These are phyloP conservation scores for Drosophila rhopaloa DNA, from an alignment of 1,140 invertebrate genomes.

Conservation along the genomic window DNA sequence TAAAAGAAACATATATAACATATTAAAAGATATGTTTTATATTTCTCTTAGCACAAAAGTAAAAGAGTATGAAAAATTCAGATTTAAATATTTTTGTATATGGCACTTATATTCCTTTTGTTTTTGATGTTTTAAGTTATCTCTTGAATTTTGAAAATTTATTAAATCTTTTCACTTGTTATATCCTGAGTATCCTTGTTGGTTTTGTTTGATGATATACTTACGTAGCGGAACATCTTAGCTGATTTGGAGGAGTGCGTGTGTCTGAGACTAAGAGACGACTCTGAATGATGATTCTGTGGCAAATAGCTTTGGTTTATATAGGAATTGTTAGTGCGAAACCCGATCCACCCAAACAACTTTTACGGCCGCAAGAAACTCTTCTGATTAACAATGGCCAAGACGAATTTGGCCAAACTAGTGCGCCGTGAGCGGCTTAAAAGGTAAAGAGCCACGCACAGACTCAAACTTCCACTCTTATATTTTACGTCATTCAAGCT, in stretches of 20 bases:
- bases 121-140: too few species aligned
- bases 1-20: too few species aligned
- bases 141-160: too few species aligned
- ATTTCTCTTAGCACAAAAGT: too few species aligned
- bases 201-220: slow-evolving; percentile 10
- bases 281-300: slow-evolving; percentile 58
- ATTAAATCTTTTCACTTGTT: background rate
- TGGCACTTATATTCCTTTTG: too few species aligned
- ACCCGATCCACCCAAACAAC: slow-evolving; percentile 49
- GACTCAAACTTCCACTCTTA: slow-evolving; percentile 14
- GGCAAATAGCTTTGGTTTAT: slow-evolving; percentile 49
- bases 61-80: too few species aligned
- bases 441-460: slow-evolving; percentile 15
- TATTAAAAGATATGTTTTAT: too few species aligned
- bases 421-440: slow-evolving; percentile 36
- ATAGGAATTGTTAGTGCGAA: slow-evolving; percentile 60
- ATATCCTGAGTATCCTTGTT: background rate
- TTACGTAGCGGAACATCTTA: slow-evolving; percentile 81
- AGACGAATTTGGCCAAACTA: slow-evolving; percentile 51
- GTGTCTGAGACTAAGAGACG: slow-evolving; percentile 49
- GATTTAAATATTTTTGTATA: too few species aligned
- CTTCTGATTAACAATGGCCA: slow-evolving; percentile 73
- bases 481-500: too few species aligned
- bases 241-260: slow-evolving; percentile 15
- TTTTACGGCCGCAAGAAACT: slow-evolving; percentile 68